phyloP scores from a whole-genome alignment of 2,888 invertebrate genomes.

The Sinodicranocentrus sp. region DNA sequence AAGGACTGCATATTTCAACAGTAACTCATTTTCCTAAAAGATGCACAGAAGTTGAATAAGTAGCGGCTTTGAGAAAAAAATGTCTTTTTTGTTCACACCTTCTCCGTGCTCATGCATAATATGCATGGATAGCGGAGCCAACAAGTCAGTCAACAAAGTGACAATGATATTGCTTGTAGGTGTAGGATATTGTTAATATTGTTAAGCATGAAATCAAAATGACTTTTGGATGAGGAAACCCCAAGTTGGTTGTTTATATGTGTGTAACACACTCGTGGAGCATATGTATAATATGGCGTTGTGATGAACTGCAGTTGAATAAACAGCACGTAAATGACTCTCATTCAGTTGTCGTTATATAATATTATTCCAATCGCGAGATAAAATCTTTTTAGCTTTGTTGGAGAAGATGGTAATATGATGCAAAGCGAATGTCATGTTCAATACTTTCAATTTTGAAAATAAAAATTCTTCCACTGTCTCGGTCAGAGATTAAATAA shows the following conservation, averaged over 20 bases:
- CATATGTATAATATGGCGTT: background rate
- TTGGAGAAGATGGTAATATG: background rate
- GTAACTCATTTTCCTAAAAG: too few relatives aligned
- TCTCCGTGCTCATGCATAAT: background rate
- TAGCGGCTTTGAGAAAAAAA: too few relatives aligned
- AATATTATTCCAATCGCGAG: background rate
- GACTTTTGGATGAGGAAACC: background rate
- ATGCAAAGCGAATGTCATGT: constrained; percentile 1
- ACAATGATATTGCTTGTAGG: background rate
- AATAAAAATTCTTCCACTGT: background rate
- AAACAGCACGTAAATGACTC: background rate
- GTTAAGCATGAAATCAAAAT: background rate
- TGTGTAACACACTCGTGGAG: background rate
- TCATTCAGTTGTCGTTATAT: background rate
- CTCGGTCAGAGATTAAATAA: background rate
- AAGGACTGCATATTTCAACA: too few relatives aligned
- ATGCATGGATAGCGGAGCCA: background rate
- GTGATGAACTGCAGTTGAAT: background rate
- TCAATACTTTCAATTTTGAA: background rate
- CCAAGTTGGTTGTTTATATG: background rate
- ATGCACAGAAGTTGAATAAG: too few relatives aligned
- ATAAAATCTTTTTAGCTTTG: background rate
- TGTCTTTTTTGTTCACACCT: background rate
- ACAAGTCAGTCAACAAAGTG: background rate
- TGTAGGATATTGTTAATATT: too few relatives aligned